Evolutionary conservation across 1,140 invertebrate species (phyloP).

Genomic region (Probaryconus sp.): DNA sequence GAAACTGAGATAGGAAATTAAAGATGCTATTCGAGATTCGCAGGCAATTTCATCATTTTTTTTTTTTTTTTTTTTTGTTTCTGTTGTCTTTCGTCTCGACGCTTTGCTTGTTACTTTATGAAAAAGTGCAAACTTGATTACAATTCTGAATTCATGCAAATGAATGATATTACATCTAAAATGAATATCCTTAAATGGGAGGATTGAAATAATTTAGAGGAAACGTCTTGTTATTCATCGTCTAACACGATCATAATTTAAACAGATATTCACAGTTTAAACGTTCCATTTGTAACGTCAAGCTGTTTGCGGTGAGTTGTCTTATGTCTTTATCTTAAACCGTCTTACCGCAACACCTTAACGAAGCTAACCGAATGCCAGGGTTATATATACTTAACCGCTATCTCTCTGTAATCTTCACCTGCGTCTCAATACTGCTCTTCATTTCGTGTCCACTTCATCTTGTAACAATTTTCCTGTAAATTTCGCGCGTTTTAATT

Average conservation of each 20-base stretch:
- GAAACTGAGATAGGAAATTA: constrained; percentile 13
- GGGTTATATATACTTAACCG: constrained; percentile 6
- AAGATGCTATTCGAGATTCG: constrained; percentile 13
- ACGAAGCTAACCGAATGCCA: constrained; percentile 20
- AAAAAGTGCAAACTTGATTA: constrained; percentile 1
- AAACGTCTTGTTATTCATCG: too few species aligned
- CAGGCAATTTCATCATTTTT: too few species aligned
- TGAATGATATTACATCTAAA: too few species aligned
- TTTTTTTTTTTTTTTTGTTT: constrained; percentile 17
- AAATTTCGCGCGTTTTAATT: constrained; percentile 17
- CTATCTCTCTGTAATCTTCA: constrained; percentile 30
- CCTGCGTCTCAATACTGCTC: constrained; percentile 20
- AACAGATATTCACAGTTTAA: constrained; percentile 5
- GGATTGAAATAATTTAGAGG: too few species aligned
- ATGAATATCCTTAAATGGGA: too few species aligned
- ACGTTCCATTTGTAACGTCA: constrained; percentile 16
- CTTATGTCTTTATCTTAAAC: constrained; percentile 38
- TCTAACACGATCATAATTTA: constrained; percentile 12
- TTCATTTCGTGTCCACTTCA: constrained; percentile 28
- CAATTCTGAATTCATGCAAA: too few species aligned
- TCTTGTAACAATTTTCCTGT: constrained; percentile 30
- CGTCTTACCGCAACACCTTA: constrained; percentile 22
- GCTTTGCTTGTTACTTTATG: too few species aligned
- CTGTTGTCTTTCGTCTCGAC: constrained; percentile 2
- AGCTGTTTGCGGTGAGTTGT: constrained; percentile 9